phyloP scores from a whole-genome alignment of 1,140 invertebrate genomes.

The Zaprionus kolodkinae region DNA sequence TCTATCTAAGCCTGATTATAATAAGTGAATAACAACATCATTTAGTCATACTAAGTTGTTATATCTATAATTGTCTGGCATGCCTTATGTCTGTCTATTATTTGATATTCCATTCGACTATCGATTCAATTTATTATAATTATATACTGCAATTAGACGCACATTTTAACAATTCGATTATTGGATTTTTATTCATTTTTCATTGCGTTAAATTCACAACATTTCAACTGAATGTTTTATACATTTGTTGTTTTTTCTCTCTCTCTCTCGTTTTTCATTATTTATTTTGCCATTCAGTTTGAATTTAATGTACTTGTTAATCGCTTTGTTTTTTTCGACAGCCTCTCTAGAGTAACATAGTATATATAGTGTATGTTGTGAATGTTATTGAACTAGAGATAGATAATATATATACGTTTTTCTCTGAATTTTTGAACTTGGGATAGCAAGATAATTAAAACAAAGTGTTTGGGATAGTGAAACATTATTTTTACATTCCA shows the following conservation, averaged over 20 bases:
- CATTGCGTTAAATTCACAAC: conserved; percentile 27
- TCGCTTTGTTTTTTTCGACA: conserved; percentile 27
- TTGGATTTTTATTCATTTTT: conserved; percentile 49
- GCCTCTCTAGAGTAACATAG: neutral
- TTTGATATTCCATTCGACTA: conserved; percentile 30
- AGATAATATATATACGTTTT: neutral
- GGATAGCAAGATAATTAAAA: conserved; percentile 12
- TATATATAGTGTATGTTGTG: neutral
- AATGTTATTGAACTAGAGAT: conserved; percentile 5
- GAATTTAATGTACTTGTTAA: conserved; percentile 50
- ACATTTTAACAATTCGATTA: conserved; percentile 29
- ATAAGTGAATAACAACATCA: neutral
- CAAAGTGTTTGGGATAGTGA: conserved; percentile 3
- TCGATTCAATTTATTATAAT: conserved; percentile 53
- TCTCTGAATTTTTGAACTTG: conserved; percentile 46
- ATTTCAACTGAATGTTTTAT: conserved; percentile 13
- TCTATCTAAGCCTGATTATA: neutral
- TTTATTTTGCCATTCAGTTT: conserved; percentile 53
- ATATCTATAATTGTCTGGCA: neutral
- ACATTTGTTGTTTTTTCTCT: conserved; percentile 6
- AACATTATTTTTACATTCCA: conserved; percentile 37
- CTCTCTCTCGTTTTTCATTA: conserved; percentile 32
- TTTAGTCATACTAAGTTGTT: neutral
- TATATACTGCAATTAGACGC: conserved; percentile 53
- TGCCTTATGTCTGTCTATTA: conserved; percentile 26